Base-by-base conservation (phyloP, 1,140 invertebrate species). In the Hyposmocoma kahamanoa region DNA sequence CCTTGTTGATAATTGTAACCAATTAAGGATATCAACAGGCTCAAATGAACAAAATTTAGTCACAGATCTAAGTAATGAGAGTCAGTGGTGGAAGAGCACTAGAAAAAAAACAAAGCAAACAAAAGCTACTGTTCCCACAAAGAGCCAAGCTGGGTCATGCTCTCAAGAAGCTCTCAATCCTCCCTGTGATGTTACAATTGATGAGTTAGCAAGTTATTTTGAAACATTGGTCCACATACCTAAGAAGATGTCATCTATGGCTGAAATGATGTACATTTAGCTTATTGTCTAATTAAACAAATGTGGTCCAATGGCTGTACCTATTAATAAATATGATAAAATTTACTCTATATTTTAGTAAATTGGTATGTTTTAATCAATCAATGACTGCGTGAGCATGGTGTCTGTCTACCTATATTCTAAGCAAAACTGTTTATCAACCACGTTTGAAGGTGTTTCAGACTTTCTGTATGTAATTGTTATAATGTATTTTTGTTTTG, bases 241-340 rank as follows among this genome's bases (percentile, higher is more conserved):
- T 55, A 96, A 96, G 84, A 97, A 97, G 80, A 97, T 97, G 96
- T 97, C 95, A 22, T 92, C 93, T 42, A 97, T 97, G 96, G 96
- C 96, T 45, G 95, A 97, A 87, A 96, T 97, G 95, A 97, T 97
- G 96, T 97, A 97, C 78, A 97, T 95, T 87, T 97, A 89, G 90
- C n/a, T n/a, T n/a, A n/a, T n/a, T n/a, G n/a, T 44, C 19, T 4
- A 3, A n/a, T n/a, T 22, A 45, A n/a, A 11, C 18, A 36, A 20
- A 42, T 18, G 48, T 50, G 48, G 48, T 50, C 48, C 48, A 50
- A 50, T n/a, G n/a, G n/a, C n/a, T n/a, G n/a, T n/a, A n/a, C n/a
- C n/a, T n/a, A n/a, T n/a, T n/a, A n/a, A n/a, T n/a, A n/a, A n/a
- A n/a, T n/a, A n/a, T n/a, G n/a, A n/a, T n/a, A n/a, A n/a, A n/a